Evolutionary conservation across 2,888 invertebrate species (phyloP), one percentile per base, ranked within the genome.

Genomic region (Athrips mouffetella): DNA sequence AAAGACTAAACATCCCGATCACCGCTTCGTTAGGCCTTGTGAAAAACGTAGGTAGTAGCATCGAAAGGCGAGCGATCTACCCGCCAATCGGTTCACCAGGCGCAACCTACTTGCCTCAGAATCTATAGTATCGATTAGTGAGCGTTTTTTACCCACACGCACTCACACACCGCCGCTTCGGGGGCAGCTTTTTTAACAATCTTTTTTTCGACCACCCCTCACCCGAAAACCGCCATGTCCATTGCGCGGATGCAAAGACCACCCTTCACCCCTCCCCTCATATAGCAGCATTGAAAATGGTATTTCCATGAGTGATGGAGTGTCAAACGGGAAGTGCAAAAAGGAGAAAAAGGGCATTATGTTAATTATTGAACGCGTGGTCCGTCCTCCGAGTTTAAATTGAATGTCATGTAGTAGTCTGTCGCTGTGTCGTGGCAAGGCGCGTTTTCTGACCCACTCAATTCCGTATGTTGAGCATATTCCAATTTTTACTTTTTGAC

Each of bases 231-330:
- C 85, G 79, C 81, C 84, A 76, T 77, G 86, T 86, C 87, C 87
- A 85, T 81, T 79, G 85, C 84, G 83, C 83, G 83, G 80, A 86
- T 87, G 86, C 85, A 85, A 87, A 87, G 85, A 82, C 85, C 87
- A 78, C 84, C 86, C 81, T 73, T 65, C 67, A 45, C 73, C 75
- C 78, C 80, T 64, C 76, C 80, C 76, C 80, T 77, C 80, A 75
- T 77, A 80, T 76, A 80, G 74, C 83, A 81, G 82, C 86, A 86
- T 86, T 86, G 85, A 87, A 87, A 88, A 87, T 87, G 88, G 88
- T 87, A 87, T 88, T 88, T 88, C 87, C 88, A 84, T 88, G 88
- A 88, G 85, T 88, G 88, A 88, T 88, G 88, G 87, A 88, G 87
- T 88, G 88, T 87, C 88, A 88, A 87, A 87, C 86, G 85, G 77